Conservation (phyloP, 2,888 invertebrate species). For the Scotopteryx bipunctaria region DNA sequence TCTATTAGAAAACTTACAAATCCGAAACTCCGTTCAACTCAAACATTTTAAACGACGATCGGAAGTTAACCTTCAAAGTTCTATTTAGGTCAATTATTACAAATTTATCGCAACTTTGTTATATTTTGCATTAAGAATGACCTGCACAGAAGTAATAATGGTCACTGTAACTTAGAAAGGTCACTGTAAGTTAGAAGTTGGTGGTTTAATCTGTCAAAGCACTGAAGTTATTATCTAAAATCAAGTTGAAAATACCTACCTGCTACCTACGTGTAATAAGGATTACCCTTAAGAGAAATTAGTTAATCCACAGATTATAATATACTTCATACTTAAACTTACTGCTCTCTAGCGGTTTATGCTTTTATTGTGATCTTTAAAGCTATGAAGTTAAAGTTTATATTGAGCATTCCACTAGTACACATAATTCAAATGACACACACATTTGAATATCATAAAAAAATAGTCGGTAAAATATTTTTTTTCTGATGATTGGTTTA, state of each 20-base stretch:
- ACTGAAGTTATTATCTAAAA: background rate
- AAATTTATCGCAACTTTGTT: constrained; percentile 34
- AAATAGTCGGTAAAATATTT: background rate
- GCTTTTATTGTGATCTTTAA: too few species aligned
- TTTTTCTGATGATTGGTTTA: constrained; percentile 1
- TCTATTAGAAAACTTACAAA: constrained; percentile 6
- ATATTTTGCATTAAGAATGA: constrained; percentile 30
- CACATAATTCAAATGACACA: too few species aligned
- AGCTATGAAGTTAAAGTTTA: too few species aligned
- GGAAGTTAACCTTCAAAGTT: constrained; percentile 18
- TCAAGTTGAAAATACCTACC: constrained; percentile 2
- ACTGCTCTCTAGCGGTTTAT: too few species aligned
- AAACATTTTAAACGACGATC: constrained; percentile 27
- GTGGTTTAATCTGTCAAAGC: constrained; percentile 7
- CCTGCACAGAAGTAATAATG: constrained; percentile 24
- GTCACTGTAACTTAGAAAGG: too few species aligned
- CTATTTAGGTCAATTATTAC: constrained; percentile 36
- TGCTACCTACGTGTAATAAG: too few species aligned
- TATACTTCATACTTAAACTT: too few species aligned
- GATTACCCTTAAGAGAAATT: too few species aligned
- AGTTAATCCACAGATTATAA: too few species aligned
- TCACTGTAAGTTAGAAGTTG: constrained; percentile 19
- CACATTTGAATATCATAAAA: too few species aligned
- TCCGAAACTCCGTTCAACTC: constrained; percentile 20
- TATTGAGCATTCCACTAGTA: too few species aligned